These are phyloP conservation scores for Leptinotarsa defecta DNA, from an alignment of 1,140 invertebrate species.

Conservation along the genomic window DNA sequence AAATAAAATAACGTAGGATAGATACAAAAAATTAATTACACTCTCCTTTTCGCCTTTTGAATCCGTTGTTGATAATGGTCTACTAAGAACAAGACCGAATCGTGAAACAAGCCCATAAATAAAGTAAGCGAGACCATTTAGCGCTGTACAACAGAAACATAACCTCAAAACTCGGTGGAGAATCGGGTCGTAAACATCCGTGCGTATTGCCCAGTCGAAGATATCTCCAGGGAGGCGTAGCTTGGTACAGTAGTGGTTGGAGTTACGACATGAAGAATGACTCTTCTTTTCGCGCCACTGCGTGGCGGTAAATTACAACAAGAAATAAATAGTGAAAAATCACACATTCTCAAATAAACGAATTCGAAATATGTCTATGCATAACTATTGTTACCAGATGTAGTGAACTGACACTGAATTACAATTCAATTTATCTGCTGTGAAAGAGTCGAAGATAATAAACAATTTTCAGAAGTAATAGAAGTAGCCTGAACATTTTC, in stretches of 20 bases:
- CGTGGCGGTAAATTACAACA: not conserved
- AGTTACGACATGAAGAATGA: conserved; percentile 8
- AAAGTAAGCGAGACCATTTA: conserved; percentile 27
- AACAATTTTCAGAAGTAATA: too few relatives aligned
- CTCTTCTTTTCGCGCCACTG: not conserved
- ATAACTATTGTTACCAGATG: too few relatives aligned
- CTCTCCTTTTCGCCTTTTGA: not conserved
- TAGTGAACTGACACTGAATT: too few relatives aligned
- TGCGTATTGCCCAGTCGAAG: conserved; percentile 32
- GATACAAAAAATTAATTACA: not conserved
- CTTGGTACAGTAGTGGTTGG: not conserved
- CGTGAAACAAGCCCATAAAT: conserved; percentile 26
- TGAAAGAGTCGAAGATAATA: too few relatives aligned
- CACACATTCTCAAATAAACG: too few relatives aligned
- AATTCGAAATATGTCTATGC: too few relatives aligned
- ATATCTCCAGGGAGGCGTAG: conserved; percentile 2
- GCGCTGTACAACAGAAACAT: conserved; percentile 33
- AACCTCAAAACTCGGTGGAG: conserved; percentile 31
- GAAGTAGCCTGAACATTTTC: too few relatives aligned
- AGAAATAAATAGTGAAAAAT: not conserved
- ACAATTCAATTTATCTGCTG: too few relatives aligned
- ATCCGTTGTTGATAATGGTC: not conserved
- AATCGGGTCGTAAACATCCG: conserved; percentile 34
- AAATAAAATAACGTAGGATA: too few relatives aligned
- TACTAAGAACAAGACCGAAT: not conserved